Evolutionary conservation across 2,888 invertebrate species (phyloP).

Genomic region (Halictus quadricinctus): DNA sequence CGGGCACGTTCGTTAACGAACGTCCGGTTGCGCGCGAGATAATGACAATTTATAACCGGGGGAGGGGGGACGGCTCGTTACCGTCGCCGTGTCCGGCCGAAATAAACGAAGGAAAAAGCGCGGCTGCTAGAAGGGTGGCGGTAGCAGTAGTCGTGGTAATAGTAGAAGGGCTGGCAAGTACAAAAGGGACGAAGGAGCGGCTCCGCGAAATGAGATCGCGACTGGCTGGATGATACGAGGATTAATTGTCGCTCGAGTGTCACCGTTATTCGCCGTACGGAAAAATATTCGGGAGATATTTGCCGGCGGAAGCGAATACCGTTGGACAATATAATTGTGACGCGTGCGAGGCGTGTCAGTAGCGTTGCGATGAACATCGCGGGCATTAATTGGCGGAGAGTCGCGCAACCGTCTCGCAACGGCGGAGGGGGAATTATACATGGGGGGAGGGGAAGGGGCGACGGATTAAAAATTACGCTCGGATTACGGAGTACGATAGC

Average conservation of each 20-base stretch:
- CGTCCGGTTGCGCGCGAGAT: constrained; percentile 31
- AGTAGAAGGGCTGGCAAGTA: not conserved
- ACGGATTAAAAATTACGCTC: constrained; percentile 65
- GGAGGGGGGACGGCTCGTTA: constrained; percentile 43
- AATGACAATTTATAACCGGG: constrained; percentile 59
- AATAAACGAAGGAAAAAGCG: constrained; percentile 34
- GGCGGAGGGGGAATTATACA: constrained; percentile 41
- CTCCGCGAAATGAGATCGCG: constrained; percentile 18
- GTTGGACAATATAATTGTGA: not conserved
- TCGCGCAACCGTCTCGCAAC: not conserved
- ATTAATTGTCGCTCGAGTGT: constrained; percentile 54
- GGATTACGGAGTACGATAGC: constrained; percentile 53
- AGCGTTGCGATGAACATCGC: constrained; percentile 13
- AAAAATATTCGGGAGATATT: not conserved
- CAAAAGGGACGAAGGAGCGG: not conserved
- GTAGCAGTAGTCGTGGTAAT: not conserved
- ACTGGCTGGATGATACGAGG: constrained; percentile 38
- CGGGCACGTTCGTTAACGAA: constrained; percentile 57
- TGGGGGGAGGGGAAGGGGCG: not conserved
- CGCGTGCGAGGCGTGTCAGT: not conserved
- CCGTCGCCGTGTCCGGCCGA: constrained; percentile 6
- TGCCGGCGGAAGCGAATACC: not conserved
- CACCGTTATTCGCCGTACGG: not conserved
- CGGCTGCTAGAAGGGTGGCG: not conserved
- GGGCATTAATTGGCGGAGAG: constrained; percentile 16